Percentiles rank a stretch among this genome's conserved stretches.
These are phyloP conservation scores for Diadromus collaris DNA, from an alignment of 2,888 invertebrate species.

Conservation along the genomic window DNA sequence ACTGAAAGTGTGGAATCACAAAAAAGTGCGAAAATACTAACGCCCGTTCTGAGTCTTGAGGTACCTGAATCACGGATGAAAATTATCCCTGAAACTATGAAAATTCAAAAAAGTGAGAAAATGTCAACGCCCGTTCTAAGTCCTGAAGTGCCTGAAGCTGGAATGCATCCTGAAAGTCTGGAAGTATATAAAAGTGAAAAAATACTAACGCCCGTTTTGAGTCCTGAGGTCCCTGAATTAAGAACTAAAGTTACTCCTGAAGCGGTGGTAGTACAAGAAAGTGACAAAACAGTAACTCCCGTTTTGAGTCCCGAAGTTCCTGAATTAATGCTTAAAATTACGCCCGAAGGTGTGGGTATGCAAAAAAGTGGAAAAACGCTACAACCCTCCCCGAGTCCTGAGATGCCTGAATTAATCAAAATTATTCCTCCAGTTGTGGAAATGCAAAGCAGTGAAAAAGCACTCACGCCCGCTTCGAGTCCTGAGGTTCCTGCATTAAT, in stretches of 20 bases:
- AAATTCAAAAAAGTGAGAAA: conserved; percentile 1
- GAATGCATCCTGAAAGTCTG: background rate
- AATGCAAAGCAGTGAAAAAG: conserved; percentile 25
- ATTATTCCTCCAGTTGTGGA: conserved; percentile 14
- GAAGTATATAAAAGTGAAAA: background rate
- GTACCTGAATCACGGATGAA: background rate
- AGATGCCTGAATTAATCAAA: conserved; percentile 6
- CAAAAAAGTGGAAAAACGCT: background rate
- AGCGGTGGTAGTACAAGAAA: background rate
- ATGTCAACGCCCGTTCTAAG: background rate
- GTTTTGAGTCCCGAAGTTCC: conserved; percentile 15
- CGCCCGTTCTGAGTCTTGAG: background rate
- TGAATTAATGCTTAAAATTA: background rate
- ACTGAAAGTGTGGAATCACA: conserved; percentile 18
- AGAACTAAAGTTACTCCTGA: background rate
- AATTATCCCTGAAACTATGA: background rate
- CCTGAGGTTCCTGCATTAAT: background rate
- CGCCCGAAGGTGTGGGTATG: conserved; percentile 7
- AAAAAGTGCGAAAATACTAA: conserved; percentile 16
- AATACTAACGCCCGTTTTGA: background rate
- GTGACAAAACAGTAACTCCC: background rate
- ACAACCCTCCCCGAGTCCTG: background rate
- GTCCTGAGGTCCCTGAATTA: conserved; percentile 5
- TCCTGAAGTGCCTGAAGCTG: background rate
- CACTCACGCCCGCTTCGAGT: background rate